phyloP scores from a whole-genome alignment of 1,140 invertebrate genomes.

The Kradibia gibbosae region DNA sequence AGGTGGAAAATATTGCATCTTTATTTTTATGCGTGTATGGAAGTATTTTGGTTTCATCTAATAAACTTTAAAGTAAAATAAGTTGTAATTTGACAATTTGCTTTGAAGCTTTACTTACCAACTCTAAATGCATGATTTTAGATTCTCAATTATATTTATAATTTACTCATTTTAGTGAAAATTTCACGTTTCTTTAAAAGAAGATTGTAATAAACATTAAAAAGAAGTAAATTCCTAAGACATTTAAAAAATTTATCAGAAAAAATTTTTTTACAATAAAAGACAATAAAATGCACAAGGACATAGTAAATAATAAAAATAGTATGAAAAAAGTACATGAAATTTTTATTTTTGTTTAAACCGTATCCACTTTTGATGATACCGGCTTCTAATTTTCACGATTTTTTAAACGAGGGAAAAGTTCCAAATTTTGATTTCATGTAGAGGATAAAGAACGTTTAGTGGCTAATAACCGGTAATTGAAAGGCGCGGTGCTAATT shows the following conservation, averaged over 20 bases:
- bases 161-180: background rate
- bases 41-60: no score
- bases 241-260: slow-evolving; percentile 30
- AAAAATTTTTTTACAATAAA: slow-evolving; percentile 33
- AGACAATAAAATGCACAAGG: slow-evolving; percentile 19
- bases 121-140: background rate
- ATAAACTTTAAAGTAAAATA: background rate
- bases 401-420: slow-evolving; percentile 50
- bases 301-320: slow-evolving; percentile 35
- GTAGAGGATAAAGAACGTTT: slow-evolving; percentile 54
- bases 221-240: background rate
- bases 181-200: background rate
- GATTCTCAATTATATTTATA: background rate
- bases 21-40: no score
- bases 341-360: slow-evolving; percentile 21
- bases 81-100: slow-evolving; percentile 3
- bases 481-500: slow-evolving; percentile 54
- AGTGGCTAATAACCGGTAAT: slow-evolving; percentile 62
- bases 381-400: background rate
- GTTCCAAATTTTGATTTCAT: slow-evolving; percentile 13
- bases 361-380: background rate
- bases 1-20: no score
- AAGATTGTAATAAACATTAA: slow-evolving; percentile 8
- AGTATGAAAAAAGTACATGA: no score
- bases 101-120: background rate